Evolutionary conservation across 2,797 vertebrate genomes (phyloP).

Genomic region (Hybognathus amarus): DNA sequence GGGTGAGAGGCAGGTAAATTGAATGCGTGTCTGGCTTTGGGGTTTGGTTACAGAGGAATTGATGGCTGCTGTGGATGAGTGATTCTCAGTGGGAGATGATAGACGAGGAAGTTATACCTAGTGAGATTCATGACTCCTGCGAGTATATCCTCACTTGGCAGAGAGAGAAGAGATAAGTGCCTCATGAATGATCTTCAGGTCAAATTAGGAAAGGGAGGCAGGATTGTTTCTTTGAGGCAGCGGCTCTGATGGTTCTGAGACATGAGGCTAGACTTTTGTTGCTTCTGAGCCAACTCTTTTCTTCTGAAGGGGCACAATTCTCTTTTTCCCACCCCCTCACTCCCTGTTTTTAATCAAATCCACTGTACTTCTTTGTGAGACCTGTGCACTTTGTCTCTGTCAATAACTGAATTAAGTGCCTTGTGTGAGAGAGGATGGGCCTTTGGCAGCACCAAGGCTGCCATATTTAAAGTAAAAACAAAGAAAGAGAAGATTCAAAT

Average conservation of each 20-base stretch:
- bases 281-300: not conserved
- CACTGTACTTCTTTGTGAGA: not conserved
- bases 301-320: not conserved
- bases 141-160: conserved; percentile 38
- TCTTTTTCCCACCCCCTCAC: not conserved
- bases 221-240: conserved; percentile 15
- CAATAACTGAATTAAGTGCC: conserved; percentile 5
- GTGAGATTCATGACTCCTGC: conserved; percentile 25
- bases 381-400: not conserved
- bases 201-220: conserved; percentile 17
- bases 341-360: conserved; percentile 9
- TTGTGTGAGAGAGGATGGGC: conserved; percentile 19
- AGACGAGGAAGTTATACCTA: conserved; percentile 18
- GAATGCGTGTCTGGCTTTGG: conserved; percentile 37
- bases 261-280: not conserved
- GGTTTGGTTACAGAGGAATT: conserved; percentile 29
- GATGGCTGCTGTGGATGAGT: conserved; percentile 41
- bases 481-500: conserved; percentile 37
- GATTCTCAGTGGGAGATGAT: conserved; percentile 49
- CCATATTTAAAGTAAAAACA: conserved; percentile 43
- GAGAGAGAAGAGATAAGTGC: conserved; percentile 19
- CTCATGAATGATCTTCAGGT: conserved; percentile 35
- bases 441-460: conserved; percentile 19
- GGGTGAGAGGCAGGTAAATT: conserved; percentile 34
- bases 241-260: not conserved